Conservation (phyloP, 2,888 invertebrate species). For the Ochropacha duplaris region DNA sequence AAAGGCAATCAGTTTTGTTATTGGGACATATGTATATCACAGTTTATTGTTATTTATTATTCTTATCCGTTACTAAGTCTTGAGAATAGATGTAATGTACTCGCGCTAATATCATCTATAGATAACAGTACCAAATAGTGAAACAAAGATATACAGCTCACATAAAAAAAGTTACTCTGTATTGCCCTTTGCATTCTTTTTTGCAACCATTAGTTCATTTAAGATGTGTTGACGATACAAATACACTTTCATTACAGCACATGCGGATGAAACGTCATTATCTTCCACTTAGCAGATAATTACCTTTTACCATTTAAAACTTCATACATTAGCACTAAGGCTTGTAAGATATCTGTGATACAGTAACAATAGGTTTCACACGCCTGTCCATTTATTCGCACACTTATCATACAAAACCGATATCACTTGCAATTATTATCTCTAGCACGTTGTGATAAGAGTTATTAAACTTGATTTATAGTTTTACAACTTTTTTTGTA, state of each 20-base stretch:
- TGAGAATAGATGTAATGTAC: too few species aligned
- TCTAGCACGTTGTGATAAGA: conserved; percentile 29
- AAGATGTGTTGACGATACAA: not conserved
- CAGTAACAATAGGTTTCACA: conserved; percentile 40
- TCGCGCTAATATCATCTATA: too few species aligned
- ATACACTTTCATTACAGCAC: not conserved
- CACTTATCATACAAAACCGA: conserved; percentile 40
- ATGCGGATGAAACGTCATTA: not conserved
- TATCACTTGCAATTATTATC: conserved; percentile 17
- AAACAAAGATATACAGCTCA: too few species aligned
- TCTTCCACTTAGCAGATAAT: not conserved
- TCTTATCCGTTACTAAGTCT: too few species aligned
- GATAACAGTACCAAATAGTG: too few species aligned
- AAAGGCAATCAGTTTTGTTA: too few species aligned
- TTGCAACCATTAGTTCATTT: not conserved
- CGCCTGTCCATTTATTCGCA: conserved; percentile 51
- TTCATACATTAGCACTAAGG: conserved; percentile 2
- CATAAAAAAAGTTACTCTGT: too few species aligned
- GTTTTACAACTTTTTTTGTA: conserved; percentile 12
- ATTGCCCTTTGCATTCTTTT: too few species aligned
- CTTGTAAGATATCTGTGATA: conserved; percentile 17
- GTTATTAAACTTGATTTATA: conserved; percentile 23
- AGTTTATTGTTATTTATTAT: too few species aligned
- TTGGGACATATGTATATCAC: too few species aligned
- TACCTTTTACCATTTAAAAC: not conserved